Evolutionary conservation across 2,888 invertebrate species (phyloP), one percentile per base, ranked within the genome.

Genomic region (Lycia hirtaria): DNA sequence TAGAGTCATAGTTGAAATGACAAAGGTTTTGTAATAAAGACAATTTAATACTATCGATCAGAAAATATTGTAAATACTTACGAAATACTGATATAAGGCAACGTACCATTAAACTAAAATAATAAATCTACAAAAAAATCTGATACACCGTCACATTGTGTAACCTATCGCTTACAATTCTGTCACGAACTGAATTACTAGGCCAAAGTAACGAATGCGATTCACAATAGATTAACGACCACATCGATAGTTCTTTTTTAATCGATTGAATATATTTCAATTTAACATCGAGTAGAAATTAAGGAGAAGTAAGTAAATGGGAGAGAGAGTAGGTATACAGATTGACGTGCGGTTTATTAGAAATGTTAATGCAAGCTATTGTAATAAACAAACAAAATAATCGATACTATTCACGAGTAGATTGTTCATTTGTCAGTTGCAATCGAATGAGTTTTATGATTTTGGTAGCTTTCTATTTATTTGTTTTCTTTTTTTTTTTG

Each of bases 261-360:
- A 45, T 51, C 47, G 28, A 57, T 57, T 47, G 51, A 22, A 20
- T 57, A 14, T 47, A 57, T 57, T 52, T 57, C 33, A 57, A 57
- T 30, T 47, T 52, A 19, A 47, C 51, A 47, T 57, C 35, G 26
- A 28, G 10, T 43, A 52, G 52, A 52, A 52, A 56, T 51, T 38
- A 40, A 9, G 37, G 38, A 37, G 24, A 32, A 40, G 24, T 22
- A 22, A 20, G 48, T 38, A 56, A 38, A 28, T 55, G 15, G 41
- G 22, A 33, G 54, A 26, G 48, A 48, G 54, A 48, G 45, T 14
- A 26, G 15, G 45, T 14, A 26, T 15, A 41, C 9, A 3, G 24
- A 40, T 17, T 17, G 35, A 15, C 41, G 17, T 17, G 17, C 17
- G 26, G 28, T 41, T 41, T 41, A 41, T 41, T 41, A 41, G 26